Conservation (phyloP, 2,797 vertebrate genomes). For the Lophotriccus pileatus region DNA sequence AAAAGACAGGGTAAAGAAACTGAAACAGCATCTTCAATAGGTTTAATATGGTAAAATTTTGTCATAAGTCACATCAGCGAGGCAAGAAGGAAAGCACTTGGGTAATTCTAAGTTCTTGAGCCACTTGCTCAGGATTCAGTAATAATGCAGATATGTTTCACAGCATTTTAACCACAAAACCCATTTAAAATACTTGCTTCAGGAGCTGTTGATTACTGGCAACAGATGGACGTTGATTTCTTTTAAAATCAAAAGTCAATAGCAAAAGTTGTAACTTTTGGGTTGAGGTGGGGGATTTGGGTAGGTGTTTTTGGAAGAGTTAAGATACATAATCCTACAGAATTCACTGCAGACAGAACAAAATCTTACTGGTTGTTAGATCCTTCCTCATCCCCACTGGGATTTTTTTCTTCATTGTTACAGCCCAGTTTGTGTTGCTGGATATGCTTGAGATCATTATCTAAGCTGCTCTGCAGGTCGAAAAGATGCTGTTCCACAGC, state of each 20-base stretch:
- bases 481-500: slow-evolving; percentile 92
- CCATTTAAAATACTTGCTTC: not conserved
- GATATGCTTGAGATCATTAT: slow-evolving; percentile 82
- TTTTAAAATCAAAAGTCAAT: not conserved
- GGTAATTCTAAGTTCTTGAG: not conserved
- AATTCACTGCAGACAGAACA: not conserved
- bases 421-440: slow-evolving; percentile 72
- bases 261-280: not conserved
- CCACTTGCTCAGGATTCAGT: not conserved
- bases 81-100: not conserved
- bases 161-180: not conserved
- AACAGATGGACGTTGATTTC: not conserved
- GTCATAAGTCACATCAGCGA: fast-evolving
- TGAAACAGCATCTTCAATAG: not conserved
- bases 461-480: slow-evolving; percentile 89
- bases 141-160: not conserved
- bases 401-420: slow-evolving; percentile 69
- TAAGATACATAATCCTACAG: not conserved
- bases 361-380: slow-evolving; percentile 77
- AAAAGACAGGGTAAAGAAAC: not conserved
- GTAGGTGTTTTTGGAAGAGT: not conserved
- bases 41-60: not conserved
- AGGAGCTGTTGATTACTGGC: not conserved
- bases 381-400: slow-evolving; percentile 71
- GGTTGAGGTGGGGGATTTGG: not conserved